A percentile compares a stretch with the other conserved stretches of the same genome.
phyloP scores from a whole-genome alignment of 2,113 vertebrate genomes.

The Trochalopteron elliotii region DNA sequence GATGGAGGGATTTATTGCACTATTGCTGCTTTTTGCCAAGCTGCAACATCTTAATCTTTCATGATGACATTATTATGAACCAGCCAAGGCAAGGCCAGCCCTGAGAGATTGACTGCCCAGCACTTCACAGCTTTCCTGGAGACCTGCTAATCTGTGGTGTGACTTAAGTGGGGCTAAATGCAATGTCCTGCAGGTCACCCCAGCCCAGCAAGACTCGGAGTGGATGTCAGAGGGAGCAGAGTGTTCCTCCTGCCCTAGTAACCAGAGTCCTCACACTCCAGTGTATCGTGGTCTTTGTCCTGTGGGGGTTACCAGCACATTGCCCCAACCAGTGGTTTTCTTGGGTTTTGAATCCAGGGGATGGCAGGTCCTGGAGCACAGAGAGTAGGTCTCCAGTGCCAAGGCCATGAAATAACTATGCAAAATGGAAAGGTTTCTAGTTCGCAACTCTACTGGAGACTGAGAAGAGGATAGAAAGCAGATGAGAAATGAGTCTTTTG shows the following conservation, averaged over 20 bases:
- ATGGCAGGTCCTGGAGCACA: background rate
- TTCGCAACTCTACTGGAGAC: background rate
- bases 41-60: constrained; percentile 38
- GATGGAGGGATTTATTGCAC: constrained; percentile 5
- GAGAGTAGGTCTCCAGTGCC: background rate
- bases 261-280: rapidly evolving
- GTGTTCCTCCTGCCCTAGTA: background rate
- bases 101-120: background rate
- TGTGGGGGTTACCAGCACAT: background rate
- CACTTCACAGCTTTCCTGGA: background rate
- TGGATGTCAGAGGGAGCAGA: background rate
- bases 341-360: background rate
- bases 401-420: background rate
- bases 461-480: background rate
- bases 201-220: background rate
- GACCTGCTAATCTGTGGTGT: background rate
- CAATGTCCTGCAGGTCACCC: background rate
- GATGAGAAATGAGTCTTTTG: background rate
- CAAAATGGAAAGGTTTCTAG: background rate
- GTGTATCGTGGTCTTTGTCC: rapidly evolving
- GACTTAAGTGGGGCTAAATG: background rate
- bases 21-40: background rate
- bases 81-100: background rate
- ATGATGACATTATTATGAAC: constrained; percentile 28
- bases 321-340: background rate